Conservation (phyloP, 2,888 invertebrate species). For the Bimastos eiseni region DNA sequence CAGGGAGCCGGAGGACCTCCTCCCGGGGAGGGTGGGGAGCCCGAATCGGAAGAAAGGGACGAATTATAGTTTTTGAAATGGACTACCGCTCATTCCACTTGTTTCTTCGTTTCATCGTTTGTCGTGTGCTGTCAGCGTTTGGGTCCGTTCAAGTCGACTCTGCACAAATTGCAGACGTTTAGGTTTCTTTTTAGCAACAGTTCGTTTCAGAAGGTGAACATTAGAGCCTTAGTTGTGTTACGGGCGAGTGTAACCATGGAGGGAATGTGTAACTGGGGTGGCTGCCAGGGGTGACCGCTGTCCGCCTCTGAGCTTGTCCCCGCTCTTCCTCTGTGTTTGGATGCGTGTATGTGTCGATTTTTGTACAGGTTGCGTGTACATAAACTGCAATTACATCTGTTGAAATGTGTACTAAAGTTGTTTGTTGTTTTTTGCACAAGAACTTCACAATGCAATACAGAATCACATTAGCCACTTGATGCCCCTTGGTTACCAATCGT, state of each 20-base stretch:
- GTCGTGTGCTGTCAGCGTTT: neutral
- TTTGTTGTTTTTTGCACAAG: neutral
- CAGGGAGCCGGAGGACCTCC: slow-evolving; percentile 70
- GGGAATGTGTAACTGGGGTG: neutral
- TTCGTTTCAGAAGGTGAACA: neutral
- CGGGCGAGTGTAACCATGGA: neutral
- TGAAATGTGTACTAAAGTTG: neutral
- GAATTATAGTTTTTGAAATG: neutral
- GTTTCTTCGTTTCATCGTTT: neutral
- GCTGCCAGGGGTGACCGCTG: neutral
- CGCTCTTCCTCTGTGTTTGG: neutral
- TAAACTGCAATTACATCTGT: slow-evolving; percentile 6
- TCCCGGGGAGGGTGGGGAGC: neutral
- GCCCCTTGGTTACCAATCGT: neutral
- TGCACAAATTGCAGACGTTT: neutral
- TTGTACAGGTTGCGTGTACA: neutral
- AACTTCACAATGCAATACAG: neutral
- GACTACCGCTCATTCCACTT: slow-evolving; percentile 21
- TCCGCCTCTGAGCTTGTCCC: neutral
- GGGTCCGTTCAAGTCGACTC: neutral
- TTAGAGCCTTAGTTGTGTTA: neutral
- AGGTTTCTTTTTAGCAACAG: neutral
- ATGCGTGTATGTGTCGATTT: neutral
- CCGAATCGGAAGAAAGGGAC: neutral
- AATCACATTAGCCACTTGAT: neutral